These are phyloP conservation scores for Oithona nana DNA, from an alignment of 2,888 invertebrate genomes.

Conservation along the genomic window DNA sequence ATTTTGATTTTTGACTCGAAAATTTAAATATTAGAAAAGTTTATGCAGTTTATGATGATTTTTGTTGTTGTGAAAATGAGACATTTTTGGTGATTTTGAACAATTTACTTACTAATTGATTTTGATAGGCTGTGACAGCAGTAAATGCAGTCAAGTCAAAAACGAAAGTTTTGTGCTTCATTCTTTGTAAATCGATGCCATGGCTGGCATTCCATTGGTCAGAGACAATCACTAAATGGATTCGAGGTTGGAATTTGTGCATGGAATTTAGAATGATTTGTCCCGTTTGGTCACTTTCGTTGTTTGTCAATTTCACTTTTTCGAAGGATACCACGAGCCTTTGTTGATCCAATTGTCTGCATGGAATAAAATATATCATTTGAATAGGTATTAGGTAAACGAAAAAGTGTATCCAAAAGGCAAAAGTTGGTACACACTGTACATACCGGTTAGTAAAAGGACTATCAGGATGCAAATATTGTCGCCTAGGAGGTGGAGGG, in stretches of 20 bases:
- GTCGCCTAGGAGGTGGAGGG: conserved; percentile 47
- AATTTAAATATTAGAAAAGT: too few species aligned
- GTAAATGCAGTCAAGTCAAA: conserved; percentile 97
- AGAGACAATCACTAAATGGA: conserved; percentile 76
- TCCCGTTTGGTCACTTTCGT: conserved; percentile 56
- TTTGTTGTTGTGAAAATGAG: too few species aligned
- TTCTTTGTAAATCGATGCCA: conserved; percentile 62
- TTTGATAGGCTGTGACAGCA: conserved; percentile 97
- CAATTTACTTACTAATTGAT: conserved; percentile 63
- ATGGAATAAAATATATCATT: too few species aligned
- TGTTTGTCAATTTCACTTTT: conserved; percentile 64
- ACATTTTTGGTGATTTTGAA: too few species aligned
- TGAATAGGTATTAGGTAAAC: too few species aligned
- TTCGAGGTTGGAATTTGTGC: conserved; percentile 97
- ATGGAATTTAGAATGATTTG: conserved; percentile 93
- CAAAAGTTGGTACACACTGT: too few species aligned
- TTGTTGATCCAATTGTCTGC: conserved; percentile 45
- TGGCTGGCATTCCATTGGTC: conserved; percentile 40
- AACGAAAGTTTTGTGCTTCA: conserved; percentile 85
- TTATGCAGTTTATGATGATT: too few species aligned
- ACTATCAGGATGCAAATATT: conserved; percentile 58
- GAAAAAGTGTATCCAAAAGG: too few species aligned
- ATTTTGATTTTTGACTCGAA: too few species aligned
- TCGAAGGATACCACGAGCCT: conserved; percentile 63
- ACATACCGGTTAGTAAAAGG: conserved; percentile 58